Percentiles rank a stretch among this genome's conserved stretches.
Evolutionary conservation across 2,113 vertebrate genomes (phyloP).

Genomic region (Apodemus speciosus): DNA sequence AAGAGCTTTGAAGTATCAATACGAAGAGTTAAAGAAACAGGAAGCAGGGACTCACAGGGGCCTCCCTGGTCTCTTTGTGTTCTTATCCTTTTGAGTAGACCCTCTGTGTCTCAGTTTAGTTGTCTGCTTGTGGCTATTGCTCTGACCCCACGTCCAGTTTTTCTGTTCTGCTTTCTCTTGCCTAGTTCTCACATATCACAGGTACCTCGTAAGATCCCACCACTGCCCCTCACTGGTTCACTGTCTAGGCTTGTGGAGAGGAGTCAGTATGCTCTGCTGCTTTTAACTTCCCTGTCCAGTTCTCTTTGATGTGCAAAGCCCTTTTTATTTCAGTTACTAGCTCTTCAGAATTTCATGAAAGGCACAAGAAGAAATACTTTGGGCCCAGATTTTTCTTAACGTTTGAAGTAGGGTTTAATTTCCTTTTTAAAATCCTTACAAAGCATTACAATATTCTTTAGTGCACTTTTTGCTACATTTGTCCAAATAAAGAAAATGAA

Average conservation of each 20-base stretch:
- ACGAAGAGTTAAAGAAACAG: background rate
- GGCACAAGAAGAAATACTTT: background rate
- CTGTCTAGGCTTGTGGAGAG: background rate
- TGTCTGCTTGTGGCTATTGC: background rate
- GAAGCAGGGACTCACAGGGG: too few species aligned
- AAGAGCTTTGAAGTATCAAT: background rate
- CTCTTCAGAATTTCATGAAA: background rate
- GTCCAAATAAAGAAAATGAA: constrained; percentile 29
- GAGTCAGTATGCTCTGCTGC: background rate
- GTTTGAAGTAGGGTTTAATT: background rate
- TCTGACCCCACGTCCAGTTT: background rate
- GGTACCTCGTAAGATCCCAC: accelerated
- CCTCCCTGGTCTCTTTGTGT: background rate
- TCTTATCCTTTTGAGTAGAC: background rate
- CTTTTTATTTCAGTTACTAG: background rate
- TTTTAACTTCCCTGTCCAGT: background rate
- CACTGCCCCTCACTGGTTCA: background rate
- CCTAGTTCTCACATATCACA: background rate
- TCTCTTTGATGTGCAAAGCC: background rate
- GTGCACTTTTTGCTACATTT: background rate
- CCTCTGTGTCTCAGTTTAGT: background rate
- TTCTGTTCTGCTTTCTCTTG: background rate
- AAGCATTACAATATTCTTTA: background rate
- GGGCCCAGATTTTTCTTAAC: background rate
- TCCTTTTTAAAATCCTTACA: background rate